Evolutionary conservation across 2,888 invertebrate species (phyloP).

Genomic region (Salpingus planirostris): DNA sequence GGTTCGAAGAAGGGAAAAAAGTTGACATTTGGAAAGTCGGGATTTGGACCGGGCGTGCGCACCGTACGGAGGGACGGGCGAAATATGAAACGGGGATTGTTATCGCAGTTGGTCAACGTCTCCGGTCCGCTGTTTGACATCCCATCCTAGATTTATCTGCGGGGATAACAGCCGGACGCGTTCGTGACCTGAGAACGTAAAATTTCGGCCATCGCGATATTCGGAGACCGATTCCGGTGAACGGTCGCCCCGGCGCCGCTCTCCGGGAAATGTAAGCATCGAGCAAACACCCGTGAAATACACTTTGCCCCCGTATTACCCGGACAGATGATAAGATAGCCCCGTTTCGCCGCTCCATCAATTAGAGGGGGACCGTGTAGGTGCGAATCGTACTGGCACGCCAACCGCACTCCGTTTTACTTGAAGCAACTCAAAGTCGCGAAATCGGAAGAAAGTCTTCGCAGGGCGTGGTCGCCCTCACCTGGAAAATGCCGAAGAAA

Average conservation of each 20-base stretch:
- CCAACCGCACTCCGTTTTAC: too few species aligned
- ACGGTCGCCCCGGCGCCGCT: constrained; percentile 9
- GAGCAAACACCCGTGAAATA: constrained; percentile 12
- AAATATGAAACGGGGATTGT: constrained; percentile 33
- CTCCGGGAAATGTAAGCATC: constrained; percentile 10
- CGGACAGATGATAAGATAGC: constrained; percentile 10
- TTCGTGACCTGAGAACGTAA: constrained; percentile 30
- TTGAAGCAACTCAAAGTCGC: too few species aligned
- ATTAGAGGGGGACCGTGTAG: neutral
- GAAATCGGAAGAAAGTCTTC: too few species aligned
- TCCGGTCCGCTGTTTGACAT: constrained; percentile 30
- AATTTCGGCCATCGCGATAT: constrained; percentile 14
- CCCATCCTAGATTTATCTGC: constrained; percentile 32
- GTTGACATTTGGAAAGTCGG: constrained; percentile 21
- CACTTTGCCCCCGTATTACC: constrained; percentile 9
- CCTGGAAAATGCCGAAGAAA: too few species aligned
- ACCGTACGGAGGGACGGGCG: constrained; percentile 12
- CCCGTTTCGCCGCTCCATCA: neutral
- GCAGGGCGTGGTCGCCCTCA: too few species aligned
- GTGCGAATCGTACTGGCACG: too few species aligned
- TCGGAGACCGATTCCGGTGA: constrained; percentile 10
- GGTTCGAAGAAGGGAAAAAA: constrained; percentile 14
- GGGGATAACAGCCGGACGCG: constrained; percentile 29
- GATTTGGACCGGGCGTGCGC: too few species aligned
- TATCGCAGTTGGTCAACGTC: constrained; percentile 27